Conservation (phyloP, 2,797 vertebrate species). For the Sebastes minor region DNA sequence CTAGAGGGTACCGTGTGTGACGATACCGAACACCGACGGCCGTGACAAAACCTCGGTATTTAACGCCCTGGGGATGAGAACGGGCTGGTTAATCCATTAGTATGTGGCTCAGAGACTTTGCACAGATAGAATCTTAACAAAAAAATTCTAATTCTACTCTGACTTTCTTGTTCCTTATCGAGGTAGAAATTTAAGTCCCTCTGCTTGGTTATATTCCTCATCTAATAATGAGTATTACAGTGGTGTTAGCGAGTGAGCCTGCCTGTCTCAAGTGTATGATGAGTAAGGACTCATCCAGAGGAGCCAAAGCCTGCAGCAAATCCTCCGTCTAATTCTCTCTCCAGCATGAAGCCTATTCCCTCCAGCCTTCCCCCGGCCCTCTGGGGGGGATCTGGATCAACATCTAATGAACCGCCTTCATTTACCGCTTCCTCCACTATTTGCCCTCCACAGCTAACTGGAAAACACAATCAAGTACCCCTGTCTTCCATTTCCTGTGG, state of each 20-base stretch:
- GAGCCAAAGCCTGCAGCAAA: slow-evolving; percentile 63
- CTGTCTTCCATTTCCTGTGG: slow-evolving; percentile 36
- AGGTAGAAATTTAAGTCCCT: slow-evolving; percentile 3
- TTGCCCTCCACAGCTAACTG: slow-evolving; percentile 61
- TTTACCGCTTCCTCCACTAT: slow-evolving; percentile 66
- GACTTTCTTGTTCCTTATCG: slow-evolving; percentile 8
- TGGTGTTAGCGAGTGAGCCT: slow-evolving; percentile 56
- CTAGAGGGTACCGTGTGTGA: no score
- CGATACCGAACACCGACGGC: no score
- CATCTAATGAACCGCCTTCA: slow-evolving; percentile 75
- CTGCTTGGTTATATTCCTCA: slow-evolving; percentile 30
- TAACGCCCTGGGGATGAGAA: no score
- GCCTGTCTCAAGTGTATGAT: slow-evolving; percentile 51
- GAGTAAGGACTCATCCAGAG: slow-evolving; percentile 48
- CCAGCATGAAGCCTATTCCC: slow-evolving; percentile 57
- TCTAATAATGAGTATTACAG: slow-evolving; percentile 61
- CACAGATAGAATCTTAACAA: neutral
- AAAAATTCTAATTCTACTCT: neutral
- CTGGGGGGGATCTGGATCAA: slow-evolving; percentile 62
- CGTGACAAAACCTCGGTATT: no score
- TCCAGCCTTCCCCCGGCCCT: slow-evolving; percentile 40
- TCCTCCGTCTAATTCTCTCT: slow-evolving; percentile 67
- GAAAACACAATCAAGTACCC: slow-evolving; percentile 56
- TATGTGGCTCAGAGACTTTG: neutral
- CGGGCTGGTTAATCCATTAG: no score